Evolutionary conservation across 1,140 invertebrate genomes (phyloP), one percentile per base, ranked within the genome.

Genomic region (Drosophila ananassae): DNA sequence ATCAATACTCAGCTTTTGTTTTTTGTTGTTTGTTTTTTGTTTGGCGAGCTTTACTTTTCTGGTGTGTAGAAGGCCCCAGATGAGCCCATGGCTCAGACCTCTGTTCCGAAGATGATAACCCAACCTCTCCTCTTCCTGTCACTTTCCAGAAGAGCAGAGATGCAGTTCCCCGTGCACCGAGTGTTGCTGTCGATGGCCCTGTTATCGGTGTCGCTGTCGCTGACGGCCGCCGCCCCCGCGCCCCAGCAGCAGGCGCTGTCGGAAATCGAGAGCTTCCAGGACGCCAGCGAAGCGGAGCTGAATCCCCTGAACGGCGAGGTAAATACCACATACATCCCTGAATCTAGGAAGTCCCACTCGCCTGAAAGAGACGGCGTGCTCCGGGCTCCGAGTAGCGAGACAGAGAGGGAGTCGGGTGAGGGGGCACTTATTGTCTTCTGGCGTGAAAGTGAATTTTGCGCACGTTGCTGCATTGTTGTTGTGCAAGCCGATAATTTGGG

Each of bases 271-370:
- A 24, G 54, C 3, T 37, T 79, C 34, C 75, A 85, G 58, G 77
- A 83, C 32, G 72, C 47, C 59, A 80, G 61, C 64, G 77, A 81
- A 10, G 66, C 73, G 44, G 91, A 92, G 48, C 57, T 92, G 60
- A 92, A 91, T 77, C 91, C 91, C 51, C 90, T 92, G 48, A 91
- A 91, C 64, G 69, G 77, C 22, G 81, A 92, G 91, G 90, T 92
- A 91, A 91, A 54, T 51, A 72, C 32, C 25, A 7, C 13, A 44
- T 10, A 6, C 7, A 62, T 12, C 21, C n/a, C 7, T 3, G 13
- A 39, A 28, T 46, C 21, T 32, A 10, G 34, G 34, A 37, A 37
- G 34, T 37, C 10, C 34, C 34, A 12, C 10, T 37, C 10, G 10
- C 10, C 3, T 0, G 9, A 50, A 55, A 24, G 57, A 37, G 24